Evolutionary conservation across 1,140 invertebrate genomes (phyloP).

Genomic region (Nymphalis io): DNA sequence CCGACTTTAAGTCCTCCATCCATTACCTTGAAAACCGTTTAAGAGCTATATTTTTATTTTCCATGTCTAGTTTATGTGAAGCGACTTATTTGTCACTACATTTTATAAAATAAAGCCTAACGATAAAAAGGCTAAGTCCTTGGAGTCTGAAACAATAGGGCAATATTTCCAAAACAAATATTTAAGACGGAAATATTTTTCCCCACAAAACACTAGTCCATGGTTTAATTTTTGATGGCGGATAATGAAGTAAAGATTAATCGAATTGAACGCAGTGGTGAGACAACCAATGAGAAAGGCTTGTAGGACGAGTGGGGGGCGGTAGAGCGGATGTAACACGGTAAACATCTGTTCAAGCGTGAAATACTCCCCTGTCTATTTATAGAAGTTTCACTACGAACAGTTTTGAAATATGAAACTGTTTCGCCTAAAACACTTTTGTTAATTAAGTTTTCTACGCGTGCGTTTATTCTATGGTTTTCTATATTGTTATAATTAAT

Average conservation of each 20-base stretch:
- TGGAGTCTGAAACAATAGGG: too few relatives aligned
- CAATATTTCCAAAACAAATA: too few relatives aligned
- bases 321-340: conserved; percentile 59
- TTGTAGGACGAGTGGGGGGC: conserved; percentile 47
- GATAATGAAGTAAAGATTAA: background rate
- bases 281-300: conserved; percentile 36
- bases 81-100: too few relatives aligned
- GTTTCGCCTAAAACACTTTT: background rate
- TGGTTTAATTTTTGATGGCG: too few relatives aligned
- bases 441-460: background rate
- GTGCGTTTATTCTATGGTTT: background rate
- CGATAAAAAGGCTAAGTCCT: too few relatives aligned
- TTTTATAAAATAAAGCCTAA: too few relatives aligned
- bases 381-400: conserved; percentile 42
- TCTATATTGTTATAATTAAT: too few relatives aligned
- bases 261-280: background rate
- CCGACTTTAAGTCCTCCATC: conserved; percentile 10
- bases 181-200: too few relatives aligned
- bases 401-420: conserved; percentile 24
- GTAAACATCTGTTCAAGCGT: conserved; percentile 48
- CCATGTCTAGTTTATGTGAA: too few relatives aligned
- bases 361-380: conserved; percentile 53
- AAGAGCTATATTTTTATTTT: background rate
- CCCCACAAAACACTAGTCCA: too few relatives aligned
- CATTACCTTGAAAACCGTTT: background rate